A percentile compares a stretch with the other conserved stretches of the same genome.
Conservation (phyloP, 2,113 vertebrate genomes). For the Poicephalus gulielmi region DNA sequence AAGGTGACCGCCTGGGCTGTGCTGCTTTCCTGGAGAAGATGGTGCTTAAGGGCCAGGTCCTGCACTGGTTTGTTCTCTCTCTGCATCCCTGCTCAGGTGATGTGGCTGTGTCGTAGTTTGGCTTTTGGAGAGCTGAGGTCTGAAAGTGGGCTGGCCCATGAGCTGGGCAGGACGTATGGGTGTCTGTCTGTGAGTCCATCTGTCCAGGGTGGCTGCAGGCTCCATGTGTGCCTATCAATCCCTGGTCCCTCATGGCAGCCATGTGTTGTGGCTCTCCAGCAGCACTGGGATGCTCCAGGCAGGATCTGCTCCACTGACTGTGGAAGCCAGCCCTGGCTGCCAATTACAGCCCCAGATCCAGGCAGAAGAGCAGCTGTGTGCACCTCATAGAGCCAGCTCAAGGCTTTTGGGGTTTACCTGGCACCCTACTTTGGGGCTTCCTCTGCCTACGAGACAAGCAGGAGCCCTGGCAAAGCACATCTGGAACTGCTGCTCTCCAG, state of each 20-base stretch:
- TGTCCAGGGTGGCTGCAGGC: background rate
- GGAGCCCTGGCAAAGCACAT: background rate
- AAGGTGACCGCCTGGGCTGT: background rate
- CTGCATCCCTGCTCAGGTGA: fast-evolving
- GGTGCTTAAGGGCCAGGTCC: background rate
- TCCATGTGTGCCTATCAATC: fast-evolving
- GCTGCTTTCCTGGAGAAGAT: background rate
- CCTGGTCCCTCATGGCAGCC: fast-evolving
- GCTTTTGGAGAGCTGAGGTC: background rate
- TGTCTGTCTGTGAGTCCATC: background rate
- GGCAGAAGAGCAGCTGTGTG: background rate
- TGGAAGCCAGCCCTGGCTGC: background rate
- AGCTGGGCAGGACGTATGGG: fast-evolving
- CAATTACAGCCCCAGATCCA: background rate
- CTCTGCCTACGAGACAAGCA: fast-evolving
- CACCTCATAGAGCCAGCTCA: background rate
- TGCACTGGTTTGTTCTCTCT: background rate
- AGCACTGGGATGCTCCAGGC: background rate
- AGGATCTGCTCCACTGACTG: background rate
- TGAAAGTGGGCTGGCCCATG: background rate
- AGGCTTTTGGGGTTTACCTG: background rate
- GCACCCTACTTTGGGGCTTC: background rate
- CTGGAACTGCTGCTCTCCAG: background rate
- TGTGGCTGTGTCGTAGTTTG: background rate
- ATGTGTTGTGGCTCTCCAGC: background rate